These are phyloP conservation scores for Paragorgia papillata DNA, from an alignment of 92 coral and sea anemone species.

Conservation along the genomic window DNA sequence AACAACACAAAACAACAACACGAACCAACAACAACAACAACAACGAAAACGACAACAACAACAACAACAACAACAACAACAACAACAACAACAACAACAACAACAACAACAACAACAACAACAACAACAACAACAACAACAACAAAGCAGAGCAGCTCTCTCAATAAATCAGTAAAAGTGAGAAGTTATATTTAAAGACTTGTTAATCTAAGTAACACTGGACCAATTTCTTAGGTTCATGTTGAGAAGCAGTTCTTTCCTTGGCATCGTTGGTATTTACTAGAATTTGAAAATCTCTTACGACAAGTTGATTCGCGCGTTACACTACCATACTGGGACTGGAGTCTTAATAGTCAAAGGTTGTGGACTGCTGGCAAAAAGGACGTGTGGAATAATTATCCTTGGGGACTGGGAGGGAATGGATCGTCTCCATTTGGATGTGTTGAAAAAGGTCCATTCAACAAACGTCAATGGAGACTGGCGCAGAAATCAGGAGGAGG, in stretches of 20 bases:
- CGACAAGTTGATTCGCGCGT: conserved; percentile 83
- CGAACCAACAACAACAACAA: too few species aligned
- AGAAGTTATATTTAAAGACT: too few species aligned
- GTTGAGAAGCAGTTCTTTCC: conserved; percentile 80
- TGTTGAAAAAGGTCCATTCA: conserved; percentile 77
- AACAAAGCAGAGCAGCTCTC: too few species aligned
- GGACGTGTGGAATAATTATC: conserved; percentile 77
- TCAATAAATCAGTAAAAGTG: too few species aligned
- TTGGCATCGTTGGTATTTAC: conserved; percentile 92
- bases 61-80: too few species aligned
- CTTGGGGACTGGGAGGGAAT: conserved; percentile 87
- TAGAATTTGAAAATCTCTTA: conserved; percentile 83
- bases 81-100: too few species aligned
- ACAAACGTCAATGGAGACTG: conserved; percentile 58
- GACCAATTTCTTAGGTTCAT: too few species aligned
- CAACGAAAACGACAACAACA: too few species aligned
- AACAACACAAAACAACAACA: too few species aligned
- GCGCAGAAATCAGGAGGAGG: conserved; percentile 47
- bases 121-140: too few species aligned
- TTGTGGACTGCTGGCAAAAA: conserved; percentile 57
- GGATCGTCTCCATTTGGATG: conserved; percentile 56
- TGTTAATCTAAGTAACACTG: too few species aligned
- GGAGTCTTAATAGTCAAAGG: conserved; percentile 59
- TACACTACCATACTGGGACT: conserved; percentile 93
- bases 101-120: too few species aligned